phyloP scores from a whole-genome alignment of 2,888 invertebrate genomes.

The Saturnia pavonia region DNA sequence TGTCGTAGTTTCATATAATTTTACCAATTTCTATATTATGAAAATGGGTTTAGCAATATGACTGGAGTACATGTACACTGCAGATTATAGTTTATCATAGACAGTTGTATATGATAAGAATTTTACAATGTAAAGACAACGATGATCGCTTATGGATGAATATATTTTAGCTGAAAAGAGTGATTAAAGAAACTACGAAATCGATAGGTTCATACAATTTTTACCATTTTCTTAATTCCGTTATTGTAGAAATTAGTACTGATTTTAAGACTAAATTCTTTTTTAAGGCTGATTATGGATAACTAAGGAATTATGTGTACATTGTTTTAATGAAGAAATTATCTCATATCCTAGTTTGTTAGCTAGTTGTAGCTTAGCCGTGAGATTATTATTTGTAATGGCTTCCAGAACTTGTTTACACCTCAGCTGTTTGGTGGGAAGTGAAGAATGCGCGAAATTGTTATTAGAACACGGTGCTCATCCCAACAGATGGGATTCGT shows the following conservation, averaged over 20 bases:
- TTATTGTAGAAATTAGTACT: not conserved
- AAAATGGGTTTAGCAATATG: not conserved
- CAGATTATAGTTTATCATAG: too few relatives aligned
- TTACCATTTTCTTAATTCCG: not conserved
- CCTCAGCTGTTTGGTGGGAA: constrained; percentile 89
- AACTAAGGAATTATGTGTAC: too few relatives aligned
- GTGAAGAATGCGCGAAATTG: constrained; percentile 85
- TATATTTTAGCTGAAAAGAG: too few relatives aligned
- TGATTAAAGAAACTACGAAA: not conserved
- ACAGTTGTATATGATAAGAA: too few relatives aligned
- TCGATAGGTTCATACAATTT: not conserved
- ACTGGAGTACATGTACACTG: too few relatives aligned
- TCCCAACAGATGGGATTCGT: constrained; percentile 87
- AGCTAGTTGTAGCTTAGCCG: too few relatives aligned
- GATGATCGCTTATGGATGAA: too few relatives aligned
- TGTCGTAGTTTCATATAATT: not conserved
- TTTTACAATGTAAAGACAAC: too few relatives aligned
- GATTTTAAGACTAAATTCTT: not conserved
- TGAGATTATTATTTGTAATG: not conserved
- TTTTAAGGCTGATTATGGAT: too few relatives aligned
- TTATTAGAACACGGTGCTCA: constrained; percentile 86
- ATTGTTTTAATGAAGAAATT: not conserved
- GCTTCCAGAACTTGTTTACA: constrained; percentile 83
- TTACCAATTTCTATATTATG: not conserved
- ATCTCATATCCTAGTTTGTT: not conserved